Evolutionary conservation across 2,113 vertebrate species (phyloP), one percentile per base, ranked within the genome.

Genomic region (Limanda limanda): DNA sequence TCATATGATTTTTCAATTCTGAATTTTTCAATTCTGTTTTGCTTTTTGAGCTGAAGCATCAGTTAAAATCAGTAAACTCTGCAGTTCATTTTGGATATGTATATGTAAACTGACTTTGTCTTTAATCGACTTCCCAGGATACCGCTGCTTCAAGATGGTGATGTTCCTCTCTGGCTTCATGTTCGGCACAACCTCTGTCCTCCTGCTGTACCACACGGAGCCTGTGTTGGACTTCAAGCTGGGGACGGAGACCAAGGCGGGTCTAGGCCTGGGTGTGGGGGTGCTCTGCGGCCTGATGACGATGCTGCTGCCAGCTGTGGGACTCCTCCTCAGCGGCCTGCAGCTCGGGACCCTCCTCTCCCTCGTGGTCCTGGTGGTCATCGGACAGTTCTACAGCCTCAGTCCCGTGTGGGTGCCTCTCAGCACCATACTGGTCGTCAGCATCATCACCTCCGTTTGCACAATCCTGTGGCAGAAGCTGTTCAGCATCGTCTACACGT

Each of bases 141-240:
- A 96, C 76, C 94, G 96, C 83, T 97, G 95, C 88, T 96, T 96
- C 88, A 96, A 95, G 91, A 94, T 96, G 78, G 94, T 96, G 70
- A 95, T 96, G 95, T 97, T 97, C 92, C 93, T 97, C 47, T 97
- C 95, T 0, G 96, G 96, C 25, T 95, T 97, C 86, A 84, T 95
- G 75, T 93, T 94, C 3, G 95, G 96, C 76, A 94, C 95, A 0
- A 88, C 85, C 13, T 89, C 95, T 20, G 93, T 95, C 58, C 95
- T 96, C 81, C 86, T 95, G 42, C 79, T 97, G 23, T 96, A 96
- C 93, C 93, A 96, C 70, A 93, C 93, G 66, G 95, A 97, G 68
- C 89, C 91, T 0, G 83, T 91, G 21, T 71, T 96, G 82, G 93
- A 93, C 66, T 86, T 89, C 0, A 92, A 94, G 75, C 86, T 97